A percentile compares a stretch with the other conserved stretches of the same genome.
phyloP scores from a whole-genome alignment of 2,888 invertebrate genomes.

The Calameuta pallipes region DNA sequence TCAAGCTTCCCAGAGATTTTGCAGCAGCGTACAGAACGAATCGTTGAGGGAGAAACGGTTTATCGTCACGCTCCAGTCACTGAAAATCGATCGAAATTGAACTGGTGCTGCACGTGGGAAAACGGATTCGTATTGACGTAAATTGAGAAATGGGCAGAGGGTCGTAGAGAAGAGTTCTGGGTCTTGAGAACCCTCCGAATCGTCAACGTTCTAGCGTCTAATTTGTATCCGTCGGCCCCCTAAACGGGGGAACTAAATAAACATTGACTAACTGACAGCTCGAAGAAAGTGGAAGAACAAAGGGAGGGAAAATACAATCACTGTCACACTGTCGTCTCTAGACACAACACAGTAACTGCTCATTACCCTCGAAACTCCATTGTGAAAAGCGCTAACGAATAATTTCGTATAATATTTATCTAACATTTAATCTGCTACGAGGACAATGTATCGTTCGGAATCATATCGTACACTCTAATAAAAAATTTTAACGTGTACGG shows the following conservation, averaged over 20 bases:
- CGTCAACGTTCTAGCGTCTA: conserved; percentile 36
- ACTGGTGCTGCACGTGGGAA: conserved; percentile 20
- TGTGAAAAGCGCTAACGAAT: background rate
- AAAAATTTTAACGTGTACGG: background rate
- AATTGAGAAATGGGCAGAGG: conserved; percentile 11
- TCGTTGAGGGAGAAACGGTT: background rate
- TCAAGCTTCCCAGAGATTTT: background rate
- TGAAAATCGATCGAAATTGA: conserved; percentile 10
- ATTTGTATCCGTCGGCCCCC: conserved; percentile 41
- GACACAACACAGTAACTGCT: background rate
- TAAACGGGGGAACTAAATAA: conserved; percentile 42
- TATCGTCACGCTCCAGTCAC: background rate
- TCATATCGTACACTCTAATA: background rate
- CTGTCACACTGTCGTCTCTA: conserved; percentile 18
- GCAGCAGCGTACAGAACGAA: background rate
- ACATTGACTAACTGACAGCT: conserved; percentile 47
- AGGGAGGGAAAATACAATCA: conserved; percentile 41
- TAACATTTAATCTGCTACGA: background rate
- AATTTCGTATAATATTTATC: background rate
- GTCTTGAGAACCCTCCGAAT: conserved; percentile 14
- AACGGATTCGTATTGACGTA: conserved; percentile 14
- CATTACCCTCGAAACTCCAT: background rate
- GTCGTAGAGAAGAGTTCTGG: conserved; percentile 16
- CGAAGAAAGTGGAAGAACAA: conserved; percentile 19
- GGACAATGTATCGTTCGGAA: background rate